Evolutionary conservation across 2,797 vertebrate genomes (phyloP), one percentile per base, ranked within the genome.

Genomic region (Jordanella pulchra): DNA sequence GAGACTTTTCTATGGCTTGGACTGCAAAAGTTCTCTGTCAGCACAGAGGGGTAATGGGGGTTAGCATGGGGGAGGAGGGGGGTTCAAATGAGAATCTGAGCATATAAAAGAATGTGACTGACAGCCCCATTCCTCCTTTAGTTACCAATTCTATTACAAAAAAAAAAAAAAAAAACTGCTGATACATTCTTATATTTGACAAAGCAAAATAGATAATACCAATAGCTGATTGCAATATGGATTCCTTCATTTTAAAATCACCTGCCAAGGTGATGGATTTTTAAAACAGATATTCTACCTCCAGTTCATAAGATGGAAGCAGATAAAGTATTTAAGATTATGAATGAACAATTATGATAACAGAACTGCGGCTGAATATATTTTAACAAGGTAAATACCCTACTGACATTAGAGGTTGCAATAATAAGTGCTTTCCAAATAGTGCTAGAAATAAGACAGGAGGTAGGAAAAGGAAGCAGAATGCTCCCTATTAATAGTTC

Each of bases 41-140:
- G 93, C 91, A 93, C 67, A 71, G 79, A 77, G 75, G 80, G 81
- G 88, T 93, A 94, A 92, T 90, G 85, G 90, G 83, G 91, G 90
- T 91, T 86, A 92, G 86, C 77, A 42, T 50, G 67, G 75, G 30
- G 27, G 69, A 67, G 73, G 76, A 25, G 42, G 53, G 73, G 54
- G 63, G 72, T 71, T 67, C 75, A 73, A 73, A 74, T 54, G 68
- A 81, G 56, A 70, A 67, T 74, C 65, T 67, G 71, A 72, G 69
- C 81, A 66, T 72, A 73, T 65, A 75, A 76, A 80, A 76, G 78
- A 71, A 54, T 73, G 61, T 69, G 69, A 58, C 67, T 80, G 67
- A 71, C 54, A 63, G 70, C 32, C 73, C 66, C 48, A 56, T 86
- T 63, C 53, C 28, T 70, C 51, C 79, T 81, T 73, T 54, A 80